A percentile compares a stretch with the other conserved stretches of the same genome.
These are phyloP conservation scores for Halichoerus grypus DNA, from an alignment of 2,113 vertebrate species.

Conservation along the genomic window DNA sequence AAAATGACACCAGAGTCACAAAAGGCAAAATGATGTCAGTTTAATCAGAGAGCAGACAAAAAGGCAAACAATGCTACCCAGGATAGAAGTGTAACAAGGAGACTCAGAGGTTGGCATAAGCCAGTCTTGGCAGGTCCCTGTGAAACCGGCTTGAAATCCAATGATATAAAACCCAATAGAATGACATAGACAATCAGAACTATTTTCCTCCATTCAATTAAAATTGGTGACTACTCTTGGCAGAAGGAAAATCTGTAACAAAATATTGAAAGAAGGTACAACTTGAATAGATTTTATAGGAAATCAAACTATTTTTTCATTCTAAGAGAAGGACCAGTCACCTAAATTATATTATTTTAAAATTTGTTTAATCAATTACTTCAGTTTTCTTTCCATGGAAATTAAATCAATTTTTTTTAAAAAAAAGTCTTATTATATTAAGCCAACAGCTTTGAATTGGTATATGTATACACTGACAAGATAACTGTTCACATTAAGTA, in stretches of 20 bases:
- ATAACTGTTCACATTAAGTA: conserved; percentile 72
- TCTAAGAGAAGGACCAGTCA: conserved; percentile 70
- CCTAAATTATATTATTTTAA: conserved; percentile 68
- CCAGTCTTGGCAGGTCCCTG: conserved; percentile 82
- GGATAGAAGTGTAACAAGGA: conserved; percentile 85
- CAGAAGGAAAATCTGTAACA: conserved; percentile 79
- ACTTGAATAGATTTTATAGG: conserved; percentile 61
- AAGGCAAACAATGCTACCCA: conserved; percentile 86
- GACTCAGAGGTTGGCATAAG: conserved; percentile 85
- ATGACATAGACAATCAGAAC: conserved; percentile 82
- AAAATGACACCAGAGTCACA: conserved; percentile 89
- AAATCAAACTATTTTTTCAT: conserved; percentile 80
- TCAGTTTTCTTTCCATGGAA: conserved; percentile 64
- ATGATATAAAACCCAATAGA: conserved; percentile 81
- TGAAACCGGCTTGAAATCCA: conserved; percentile 87
- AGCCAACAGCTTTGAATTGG: conserved; percentile 40
- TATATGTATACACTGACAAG: conserved; percentile 63
- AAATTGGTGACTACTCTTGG: conserved; percentile 84
- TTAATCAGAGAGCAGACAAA: conserved; percentile 90
- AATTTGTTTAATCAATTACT: conserved; percentile 62
- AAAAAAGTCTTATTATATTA: conserved; percentile 54
- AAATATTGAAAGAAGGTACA: conserved; percentile 76
- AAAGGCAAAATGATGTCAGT: conserved; percentile 90
- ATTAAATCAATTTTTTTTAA: conserved; percentile 67
- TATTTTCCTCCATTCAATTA: conserved; percentile 86